These are phyloP conservation scores for Tenebrosternarchus preto DNA, from an alignment of 2,113 vertebrate species.

Conservation along the genomic window DNA sequence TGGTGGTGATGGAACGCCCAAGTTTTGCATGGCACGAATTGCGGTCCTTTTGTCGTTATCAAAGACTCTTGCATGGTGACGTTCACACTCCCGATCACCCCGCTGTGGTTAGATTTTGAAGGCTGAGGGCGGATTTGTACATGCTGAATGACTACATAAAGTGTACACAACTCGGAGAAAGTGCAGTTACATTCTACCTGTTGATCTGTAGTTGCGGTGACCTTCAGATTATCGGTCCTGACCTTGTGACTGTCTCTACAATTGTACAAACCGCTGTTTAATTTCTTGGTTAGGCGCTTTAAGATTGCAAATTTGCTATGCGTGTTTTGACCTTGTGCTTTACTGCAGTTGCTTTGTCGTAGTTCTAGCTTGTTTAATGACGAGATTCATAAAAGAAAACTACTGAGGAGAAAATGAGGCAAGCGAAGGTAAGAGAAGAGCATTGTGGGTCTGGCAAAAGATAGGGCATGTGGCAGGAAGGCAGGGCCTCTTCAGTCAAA, in stretches of 20 bases:
- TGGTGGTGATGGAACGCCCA: not conserved
- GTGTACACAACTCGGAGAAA: not conserved
- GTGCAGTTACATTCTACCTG: not conserved
- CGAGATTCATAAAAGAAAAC: conserved; percentile 33
- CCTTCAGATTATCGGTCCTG: conserved; percentile 1
- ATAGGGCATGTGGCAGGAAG: conserved; percentile 10
- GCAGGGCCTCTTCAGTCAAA: conserved; percentile 39
- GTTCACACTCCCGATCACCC: no score
- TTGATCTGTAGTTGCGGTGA: conserved; percentile 16
- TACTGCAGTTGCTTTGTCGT: conserved; percentile 24
- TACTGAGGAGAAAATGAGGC: conserved; percentile 3
- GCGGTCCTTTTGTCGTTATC: not conserved
- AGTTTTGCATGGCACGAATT: not conserved
- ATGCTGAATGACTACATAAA: not conserved
- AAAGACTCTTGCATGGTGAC: not conserved
- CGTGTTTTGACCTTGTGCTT: conserved; percentile 61
- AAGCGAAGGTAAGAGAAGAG: conserved; percentile 42
- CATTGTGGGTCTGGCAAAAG: conserved; percentile 48
- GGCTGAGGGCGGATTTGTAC: not conserved
- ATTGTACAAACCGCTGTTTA: conserved; percentile 1
- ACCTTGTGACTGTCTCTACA: conserved; percentile 2
- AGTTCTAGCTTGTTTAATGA: conserved; percentile 56
- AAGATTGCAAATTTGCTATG: not conserved
- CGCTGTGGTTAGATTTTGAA: not conserved
- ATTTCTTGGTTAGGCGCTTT: conserved; percentile 7